Evolutionary conservation across 1,140 invertebrate genomes (phyloP).

Genomic region (Micrasema minimum): DNA sequence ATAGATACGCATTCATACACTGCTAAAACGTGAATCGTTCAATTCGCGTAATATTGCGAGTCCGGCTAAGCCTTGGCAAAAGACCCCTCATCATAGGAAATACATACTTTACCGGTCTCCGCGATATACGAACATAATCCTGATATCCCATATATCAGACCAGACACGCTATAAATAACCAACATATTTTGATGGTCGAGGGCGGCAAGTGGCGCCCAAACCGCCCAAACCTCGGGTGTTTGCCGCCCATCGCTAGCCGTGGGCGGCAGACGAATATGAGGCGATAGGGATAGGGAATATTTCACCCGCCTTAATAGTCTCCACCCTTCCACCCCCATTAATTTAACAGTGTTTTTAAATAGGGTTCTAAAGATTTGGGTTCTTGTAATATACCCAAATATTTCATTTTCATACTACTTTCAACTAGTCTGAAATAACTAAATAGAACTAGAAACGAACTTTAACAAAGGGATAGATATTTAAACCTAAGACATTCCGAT

Average conservation of each 20-base stretch:
- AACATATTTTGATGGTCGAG: constrained; percentile 36
- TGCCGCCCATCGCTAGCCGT: not conserved
- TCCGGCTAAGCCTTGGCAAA: not conserved
- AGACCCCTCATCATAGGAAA: constrained; percentile 15
- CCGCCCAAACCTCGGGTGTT: not conserved
- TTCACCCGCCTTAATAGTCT: constrained; percentile 40
- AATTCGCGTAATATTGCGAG: too few relatives aligned
- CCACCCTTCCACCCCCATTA: constrained; percentile 24
- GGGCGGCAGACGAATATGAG: constrained; percentile 45
- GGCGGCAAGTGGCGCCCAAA: constrained; percentile 10
- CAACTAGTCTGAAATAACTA: too few relatives aligned
- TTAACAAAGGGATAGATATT: too few relatives aligned
- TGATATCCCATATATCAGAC: constrained; percentile 20
- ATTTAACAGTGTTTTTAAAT: too few relatives aligned
- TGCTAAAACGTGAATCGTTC: too few relatives aligned
- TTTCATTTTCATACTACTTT: too few relatives aligned
- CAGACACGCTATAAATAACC: constrained; percentile 37
- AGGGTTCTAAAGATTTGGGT: too few relatives aligned
- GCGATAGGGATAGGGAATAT: constrained; percentile 49
- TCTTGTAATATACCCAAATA: too few relatives aligned
- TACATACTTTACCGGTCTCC: constrained; percentile 24
- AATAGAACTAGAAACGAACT: too few relatives aligned
- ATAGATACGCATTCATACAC: too few relatives aligned
- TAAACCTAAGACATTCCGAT: too few relatives aligned
- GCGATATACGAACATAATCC: constrained; percentile 19